phyloP scores from a whole-genome alignment of 2,888 invertebrate species.

The Branchinecta sandiegonensis region DNA sequence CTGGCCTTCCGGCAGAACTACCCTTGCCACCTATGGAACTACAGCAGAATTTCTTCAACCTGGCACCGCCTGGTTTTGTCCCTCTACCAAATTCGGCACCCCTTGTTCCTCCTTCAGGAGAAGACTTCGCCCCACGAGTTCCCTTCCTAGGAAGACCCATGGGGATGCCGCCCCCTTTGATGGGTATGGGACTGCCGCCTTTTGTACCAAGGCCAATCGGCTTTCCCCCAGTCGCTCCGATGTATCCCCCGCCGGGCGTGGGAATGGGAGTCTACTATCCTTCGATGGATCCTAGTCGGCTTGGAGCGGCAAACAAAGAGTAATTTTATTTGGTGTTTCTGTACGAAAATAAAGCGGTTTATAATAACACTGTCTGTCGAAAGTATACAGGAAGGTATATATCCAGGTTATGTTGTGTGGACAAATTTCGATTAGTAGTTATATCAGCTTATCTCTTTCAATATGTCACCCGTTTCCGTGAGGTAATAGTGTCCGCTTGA shows the following conservation, averaged over 20 bases:
- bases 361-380: no score
- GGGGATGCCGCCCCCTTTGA: conserved; percentile 16
- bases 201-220: conserved; percentile 22
- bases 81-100: conserved; percentile 33
- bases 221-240: conserved; percentile 29
- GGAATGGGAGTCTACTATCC: conserved; percentile 71
- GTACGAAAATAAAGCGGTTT: no score
- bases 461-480: no score
- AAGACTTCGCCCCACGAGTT: conserved; percentile 23
- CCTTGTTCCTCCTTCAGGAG: conserved; percentile 30
- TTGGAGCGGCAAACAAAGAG: conserved; percentile 48
- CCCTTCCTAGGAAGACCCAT: conserved; percentile 16
- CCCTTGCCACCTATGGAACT: conserved; percentile 46
- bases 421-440: no score
- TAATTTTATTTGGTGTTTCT: no score
- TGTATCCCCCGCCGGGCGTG: conserved; percentile 35
- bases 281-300: conserved; percentile 86
- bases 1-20: conserved; percentile 53
- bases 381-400: no score
- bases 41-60: conserved; percentile 48
- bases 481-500: no score
- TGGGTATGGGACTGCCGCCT: conserved; percentile 14
- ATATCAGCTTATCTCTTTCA: no score
- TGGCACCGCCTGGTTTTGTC: conserved; percentile 34
- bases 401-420: no score